Evolutionary conservation across 2,888 invertebrate genomes (phyloP).

Genomic region (Patella pellucida): DNA sequence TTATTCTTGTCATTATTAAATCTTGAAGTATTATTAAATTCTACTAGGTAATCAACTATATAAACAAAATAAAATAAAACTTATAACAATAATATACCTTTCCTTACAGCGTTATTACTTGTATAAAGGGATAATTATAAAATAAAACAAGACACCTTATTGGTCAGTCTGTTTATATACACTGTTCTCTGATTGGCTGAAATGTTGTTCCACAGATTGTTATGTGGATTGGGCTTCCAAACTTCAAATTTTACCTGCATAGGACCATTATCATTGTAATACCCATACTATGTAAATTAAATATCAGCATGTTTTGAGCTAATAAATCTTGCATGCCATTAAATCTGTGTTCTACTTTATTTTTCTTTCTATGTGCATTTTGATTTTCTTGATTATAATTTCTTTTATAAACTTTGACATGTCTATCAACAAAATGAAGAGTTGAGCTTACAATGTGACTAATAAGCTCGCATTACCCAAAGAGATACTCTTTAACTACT

Average conservation of each 20-base stretch:
- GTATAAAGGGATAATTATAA: not conserved
- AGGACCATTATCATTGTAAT: slow-evolving; percentile 7
- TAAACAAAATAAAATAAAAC: no score
- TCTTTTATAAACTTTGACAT: no score
- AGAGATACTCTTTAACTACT: no score
- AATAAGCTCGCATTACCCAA: no score
- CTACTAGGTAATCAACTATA: no score
- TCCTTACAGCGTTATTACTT: not conserved
- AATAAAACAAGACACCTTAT: not conserved
- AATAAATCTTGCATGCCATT: slow-evolving; percentile 11
- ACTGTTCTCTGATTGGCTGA: slow-evolving; percentile 7
- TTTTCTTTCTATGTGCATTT: no score
- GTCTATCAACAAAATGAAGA: no score
- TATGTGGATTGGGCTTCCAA: slow-evolving; percentile 12
- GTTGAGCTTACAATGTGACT: no score
- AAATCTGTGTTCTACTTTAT: not conserved
- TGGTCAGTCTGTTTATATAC: slow-evolving; percentile 5
- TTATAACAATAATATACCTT: no score
- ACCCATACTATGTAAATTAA: slow-evolving; percentile 7
- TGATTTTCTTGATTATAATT: no score
- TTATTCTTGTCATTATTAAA: no score
- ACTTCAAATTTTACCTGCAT: not conserved
- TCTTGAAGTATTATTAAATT: no score
- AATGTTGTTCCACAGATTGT: slow-evolving; percentile 11
- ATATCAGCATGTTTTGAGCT: slow-evolving; percentile 12